These are phyloP conservation scores for Hydra vulgaris DNA, from an alignment of 30 jellyfish, hydroid and myxozoan species.

Conservation along the genomic window DNA sequence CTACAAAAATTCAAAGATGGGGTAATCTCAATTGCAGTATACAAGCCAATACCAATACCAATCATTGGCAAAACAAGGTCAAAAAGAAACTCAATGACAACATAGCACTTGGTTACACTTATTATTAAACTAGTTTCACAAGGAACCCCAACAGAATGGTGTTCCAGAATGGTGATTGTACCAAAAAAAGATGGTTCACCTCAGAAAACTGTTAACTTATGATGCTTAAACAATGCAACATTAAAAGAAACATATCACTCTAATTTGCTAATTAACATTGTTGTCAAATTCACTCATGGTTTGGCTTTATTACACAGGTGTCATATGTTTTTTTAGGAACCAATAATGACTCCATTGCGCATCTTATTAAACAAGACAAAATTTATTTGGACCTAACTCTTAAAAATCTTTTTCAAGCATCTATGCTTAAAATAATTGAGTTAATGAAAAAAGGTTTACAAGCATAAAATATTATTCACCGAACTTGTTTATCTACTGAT, in stretches of 20 bases:
- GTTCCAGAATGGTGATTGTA: too few relatives aligned
- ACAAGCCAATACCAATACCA: constrained; percentile 28
- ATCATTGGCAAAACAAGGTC: constrained; percentile 31
- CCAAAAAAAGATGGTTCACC: too few relatives aligned
- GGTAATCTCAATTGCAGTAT: too few relatives aligned
- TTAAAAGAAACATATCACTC: constrained; percentile 63
- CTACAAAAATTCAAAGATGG: too few relatives aligned
- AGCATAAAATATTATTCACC: constrained; percentile 22
- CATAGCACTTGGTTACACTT: constrained; percentile 10
- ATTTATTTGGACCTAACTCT: constrained; percentile 10
- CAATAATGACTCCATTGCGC: too few relatives aligned
- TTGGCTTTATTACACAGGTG: constrained; percentile 45
- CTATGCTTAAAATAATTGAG: too few relatives aligned
- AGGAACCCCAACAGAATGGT: too few relatives aligned
- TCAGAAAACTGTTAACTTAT: constrained; percentile 40
- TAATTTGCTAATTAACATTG: constrained; percentile 30
- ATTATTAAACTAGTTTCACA: constrained; percentile 45
- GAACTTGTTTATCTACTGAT: constrained; percentile 43
- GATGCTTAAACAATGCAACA: constrained; percentile 28
- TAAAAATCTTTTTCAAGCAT: too few relatives aligned
- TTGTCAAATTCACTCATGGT: constrained; percentile 39
- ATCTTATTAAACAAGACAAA: constrained; percentile 1
- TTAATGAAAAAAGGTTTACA: constrained; percentile 38
- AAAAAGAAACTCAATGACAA: constrained; percentile 25
- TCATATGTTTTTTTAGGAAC: too few relatives aligned